phyloP scores from a whole-genome alignment of 1,140 invertebrate species.

The Phenacoccus solenopsis region DNA sequence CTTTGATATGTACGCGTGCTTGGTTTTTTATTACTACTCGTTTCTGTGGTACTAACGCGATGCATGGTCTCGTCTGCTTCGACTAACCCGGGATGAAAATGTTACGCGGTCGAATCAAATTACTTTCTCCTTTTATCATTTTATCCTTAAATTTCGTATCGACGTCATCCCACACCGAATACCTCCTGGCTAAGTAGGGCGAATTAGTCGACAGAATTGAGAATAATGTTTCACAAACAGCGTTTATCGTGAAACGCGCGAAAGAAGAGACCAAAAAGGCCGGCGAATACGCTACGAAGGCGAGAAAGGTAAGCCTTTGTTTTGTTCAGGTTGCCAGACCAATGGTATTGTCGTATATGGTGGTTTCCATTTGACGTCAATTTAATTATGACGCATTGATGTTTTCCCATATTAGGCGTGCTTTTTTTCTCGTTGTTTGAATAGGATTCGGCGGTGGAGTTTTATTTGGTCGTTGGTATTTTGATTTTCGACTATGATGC shows the following conservation, averaged over 20 bases:
- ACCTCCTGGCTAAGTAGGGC: slow-evolving; percentile 45
- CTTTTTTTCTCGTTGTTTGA: too few relatives aligned
- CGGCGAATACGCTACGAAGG: slow-evolving; percentile 68
- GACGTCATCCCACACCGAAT: slow-evolving; percentile 26
- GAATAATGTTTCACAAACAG: slow-evolving; percentile 70
- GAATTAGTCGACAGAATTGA: slow-evolving; percentile 87
- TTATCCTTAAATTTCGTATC: slow-evolving; percentile 17
- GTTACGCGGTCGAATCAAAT: not conserved
- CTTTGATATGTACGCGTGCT: not conserved
- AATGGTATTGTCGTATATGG: not conserved
- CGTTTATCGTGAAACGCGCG: slow-evolving; percentile 66
- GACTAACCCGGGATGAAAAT: not conserved
- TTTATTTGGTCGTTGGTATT: too few relatives aligned
- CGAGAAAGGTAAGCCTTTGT: slow-evolving; percentile 66
- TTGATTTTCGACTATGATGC: too few relatives aligned
- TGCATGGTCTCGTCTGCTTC: too few relatives aligned
- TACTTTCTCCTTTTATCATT: slow-evolving; percentile 13
- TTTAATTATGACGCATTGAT: too few relatives aligned
- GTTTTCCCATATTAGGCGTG: too few relatives aligned
- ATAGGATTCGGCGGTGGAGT: too few relatives aligned
- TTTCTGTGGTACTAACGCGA: not conserved
- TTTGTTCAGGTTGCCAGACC: not conserved
- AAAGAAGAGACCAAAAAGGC: slow-evolving; percentile 64
- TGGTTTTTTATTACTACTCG: not conserved
- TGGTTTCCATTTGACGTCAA: not conserved